Base-by-base conservation (phyloP, 2,888 invertebrate genomes). In the Meghimatium bilineatum region DNA sequence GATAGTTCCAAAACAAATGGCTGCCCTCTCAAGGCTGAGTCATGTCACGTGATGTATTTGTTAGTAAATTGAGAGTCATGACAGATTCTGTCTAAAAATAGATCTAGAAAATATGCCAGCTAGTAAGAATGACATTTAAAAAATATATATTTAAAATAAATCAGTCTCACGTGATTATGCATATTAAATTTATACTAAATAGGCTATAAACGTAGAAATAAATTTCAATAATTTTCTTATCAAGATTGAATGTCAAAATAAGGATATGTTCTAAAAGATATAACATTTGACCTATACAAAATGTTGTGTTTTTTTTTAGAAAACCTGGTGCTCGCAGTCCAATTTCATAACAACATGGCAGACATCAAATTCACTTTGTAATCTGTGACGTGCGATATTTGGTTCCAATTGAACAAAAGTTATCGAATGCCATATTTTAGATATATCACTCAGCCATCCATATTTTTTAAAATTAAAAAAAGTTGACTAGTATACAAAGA, bases 1-100 rank as follows among this genome's bases (percentile, higher is more conserved):
- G 84, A 75, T 74, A n/a, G 23, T 84, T 84, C 84, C 80, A 80
- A 49, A 56, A 78, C 67, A 78, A 80, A 84, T 75, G 75, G 84
- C 72, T 66, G 84, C 84, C 29, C 34, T 49, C 32, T 1, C 36
- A 10, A n/a, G 38, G 84, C 84, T 84, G 80, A 74, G 26, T 84
- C 84, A 84, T 29, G 63, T 83, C 83, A 83, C 72, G 79, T 83
- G 78, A 75, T 63, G 3, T n/a, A n/a, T n/a, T 8, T 52, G 60
- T 49, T 74, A 2, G 29, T 20, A 72, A 72, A 60, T 34, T 38
- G 34, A 8, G 6, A 32, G 71, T 80, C 34, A 44, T 20, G 36
- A 12, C 12, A 12, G 44, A 26, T 36, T 66, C 23, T 20, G 26
- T 60, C 81, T 44, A 74, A 81, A 81, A 74, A 60, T 81, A 81